phyloP scores from a whole-genome alignment of 2,113 vertebrate genomes.

The Procapra przewalskii region DNA sequence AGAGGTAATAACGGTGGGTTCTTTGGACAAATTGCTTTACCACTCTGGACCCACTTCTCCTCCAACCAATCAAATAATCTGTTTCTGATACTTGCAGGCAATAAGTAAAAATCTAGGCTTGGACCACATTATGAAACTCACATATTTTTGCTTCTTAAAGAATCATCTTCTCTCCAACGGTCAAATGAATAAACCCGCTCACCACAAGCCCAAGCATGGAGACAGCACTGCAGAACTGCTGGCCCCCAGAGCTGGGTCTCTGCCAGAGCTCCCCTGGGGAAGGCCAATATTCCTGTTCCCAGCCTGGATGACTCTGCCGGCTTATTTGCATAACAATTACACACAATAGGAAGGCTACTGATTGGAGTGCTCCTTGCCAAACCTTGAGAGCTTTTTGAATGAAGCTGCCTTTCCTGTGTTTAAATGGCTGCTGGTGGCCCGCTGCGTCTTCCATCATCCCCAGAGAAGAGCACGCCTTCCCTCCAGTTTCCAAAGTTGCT shows the following conservation, averaged over 20 bases:
- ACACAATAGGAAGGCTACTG: constrained; percentile 37
- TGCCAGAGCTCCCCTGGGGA: not conserved
- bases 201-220: not conserved
- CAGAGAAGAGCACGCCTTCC: not conserved
- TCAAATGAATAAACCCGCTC: not conserved
- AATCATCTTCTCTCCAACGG: not conserved
- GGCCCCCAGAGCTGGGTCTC: not conserved
- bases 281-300: not conserved
- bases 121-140: not conserved
- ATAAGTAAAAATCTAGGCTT: not conserved
- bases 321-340: constrained; percentile 60
- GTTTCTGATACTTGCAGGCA: not conserved
- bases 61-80: not conserved
- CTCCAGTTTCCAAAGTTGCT: not conserved
- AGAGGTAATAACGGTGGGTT: not conserved
- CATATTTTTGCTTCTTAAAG: not conserved
- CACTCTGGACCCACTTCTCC: not conserved
- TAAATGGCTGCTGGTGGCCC: not conserved
- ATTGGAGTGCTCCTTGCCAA: constrained; percentile 42
- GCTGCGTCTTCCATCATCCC: not conserved
- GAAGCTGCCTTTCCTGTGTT: constrained; percentile 29
- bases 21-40: not conserved
- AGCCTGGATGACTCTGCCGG: not conserved
- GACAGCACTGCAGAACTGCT: not conserved
- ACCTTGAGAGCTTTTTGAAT: constrained; percentile 28